Evolutionary conservation across 1,140 invertebrate genomes (phyloP).

Genomic region (Drosophila nikananu): DNA sequence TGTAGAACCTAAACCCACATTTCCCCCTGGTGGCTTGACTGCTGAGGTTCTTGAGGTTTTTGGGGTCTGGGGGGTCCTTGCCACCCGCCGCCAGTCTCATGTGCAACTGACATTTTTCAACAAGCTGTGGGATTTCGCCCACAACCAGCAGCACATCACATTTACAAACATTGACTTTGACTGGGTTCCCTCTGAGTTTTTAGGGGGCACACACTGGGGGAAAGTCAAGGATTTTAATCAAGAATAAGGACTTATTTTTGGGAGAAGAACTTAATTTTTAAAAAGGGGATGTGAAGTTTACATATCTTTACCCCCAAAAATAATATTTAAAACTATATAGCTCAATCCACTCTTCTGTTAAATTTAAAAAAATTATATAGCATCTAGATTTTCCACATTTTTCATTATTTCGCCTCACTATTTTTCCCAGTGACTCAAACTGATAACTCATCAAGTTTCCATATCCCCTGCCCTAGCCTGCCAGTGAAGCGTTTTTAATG

Average conservation of each 20-base stretch:
- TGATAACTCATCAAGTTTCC: slow-evolving; percentile 51
- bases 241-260: background rate
- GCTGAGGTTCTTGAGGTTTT: slow-evolving; percentile 48
- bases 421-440: background rate
- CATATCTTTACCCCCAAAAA: background rate
- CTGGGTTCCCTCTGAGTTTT: slow-evolving; percentile 60
- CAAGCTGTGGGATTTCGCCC: slow-evolving; percentile 40
- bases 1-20: background rate
- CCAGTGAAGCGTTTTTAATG: slow-evolving; percentile 71
- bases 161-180: slow-evolving; percentile 74
- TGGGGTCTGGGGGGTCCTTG: slow-evolving; percentile 39
- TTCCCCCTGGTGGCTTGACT: slow-evolving; percentile 34
- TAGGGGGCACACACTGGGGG: slow-evolving; percentile 22
- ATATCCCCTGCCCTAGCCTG: slow-evolving; percentile 21
- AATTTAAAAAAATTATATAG: too few relatives aligned
- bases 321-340: background rate
- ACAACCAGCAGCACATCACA: slow-evolving; percentile 36
- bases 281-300: background rate
- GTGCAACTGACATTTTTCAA: slow-evolving; percentile 72
- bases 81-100: slow-evolving; percentile 27
- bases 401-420: background rate
- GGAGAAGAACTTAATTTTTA: background rate
- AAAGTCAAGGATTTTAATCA: slow-evolving; percentile 19
- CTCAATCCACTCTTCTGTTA: background rate
- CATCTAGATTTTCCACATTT: too few relatives aligned